A percentile compares a stretch with the other conserved stretches of the same genome.
Evolutionary conservation across 2,888 invertebrate genomes (phyloP).

Genomic region (Thumatha senex): DNA sequence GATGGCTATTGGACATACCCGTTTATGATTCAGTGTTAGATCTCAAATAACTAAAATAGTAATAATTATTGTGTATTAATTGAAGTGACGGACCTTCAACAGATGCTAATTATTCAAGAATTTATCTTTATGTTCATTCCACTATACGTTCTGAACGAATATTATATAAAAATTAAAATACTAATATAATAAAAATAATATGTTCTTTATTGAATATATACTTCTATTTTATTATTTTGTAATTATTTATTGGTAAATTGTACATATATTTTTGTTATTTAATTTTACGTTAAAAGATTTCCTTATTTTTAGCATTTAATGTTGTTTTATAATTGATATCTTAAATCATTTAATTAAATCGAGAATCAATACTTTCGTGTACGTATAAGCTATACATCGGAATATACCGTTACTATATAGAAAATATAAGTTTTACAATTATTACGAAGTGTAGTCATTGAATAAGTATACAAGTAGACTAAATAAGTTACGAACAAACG

Average conservation of each 20-base stretch:
- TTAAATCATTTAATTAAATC: slow-evolving; percentile 26
- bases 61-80: slow-evolving; percentile 33
- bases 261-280: slow-evolving; percentile 82
- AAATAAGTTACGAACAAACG: slow-evolving; percentile 57
- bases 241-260: slow-evolving; percentile 81
- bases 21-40: slow-evolving; percentile 41
- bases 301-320: slow-evolving; percentile 48
- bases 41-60: slow-evolving; percentile 41
- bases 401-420: slow-evolving; percentile 47
- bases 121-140: slow-evolving; percentile 57
- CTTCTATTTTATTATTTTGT: slow-evolving; percentile 59
- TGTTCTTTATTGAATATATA: slow-evolving; percentile 53
- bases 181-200: slow-evolving; percentile 36
- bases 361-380: slow-evolving; percentile 35
- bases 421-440: slow-evolving; percentile 48
- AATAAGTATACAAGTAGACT: slow-evolving; percentile 72
- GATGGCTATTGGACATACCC: slow-evolving; percentile 26
- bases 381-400: slow-evolving; percentile 36
- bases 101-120: slow-evolving; percentile 18
- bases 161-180: slow-evolving; percentile 32
- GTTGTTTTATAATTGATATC: slow-evolving; percentile 43
- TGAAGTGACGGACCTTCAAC: slow-evolving; percentile 28
- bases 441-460: slow-evolving; percentile 74
- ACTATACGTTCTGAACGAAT: slow-evolving; percentile 51
- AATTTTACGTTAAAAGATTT: slow-evolving; percentile 76